Conservation (phyloP, 2,888 invertebrate genomes). For the Gonocerus acuteangulatus region DNA sequence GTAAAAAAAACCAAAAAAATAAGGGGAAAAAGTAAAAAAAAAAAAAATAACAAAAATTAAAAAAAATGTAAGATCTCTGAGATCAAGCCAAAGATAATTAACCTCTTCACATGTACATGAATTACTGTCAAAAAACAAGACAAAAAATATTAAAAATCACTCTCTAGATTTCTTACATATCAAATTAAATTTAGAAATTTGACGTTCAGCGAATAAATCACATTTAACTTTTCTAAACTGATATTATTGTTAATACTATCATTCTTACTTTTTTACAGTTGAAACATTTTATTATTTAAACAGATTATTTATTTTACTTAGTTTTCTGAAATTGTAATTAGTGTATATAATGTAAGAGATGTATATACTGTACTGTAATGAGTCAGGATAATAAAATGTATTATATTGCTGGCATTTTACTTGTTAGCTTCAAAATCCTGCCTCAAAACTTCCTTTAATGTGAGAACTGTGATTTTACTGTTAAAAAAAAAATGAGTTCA, state of each 20-base stretch:
- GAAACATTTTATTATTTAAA: conserved; percentile 16
- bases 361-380: conserved; percentile 18
- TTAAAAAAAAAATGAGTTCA: conserved; percentile 29
- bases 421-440: conserved; percentile 32
- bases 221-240: conserved; percentile 6
- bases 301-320: conserved; percentile 26
- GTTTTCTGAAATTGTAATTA: conserved; percentile 19
- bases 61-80: conserved; percentile 31
- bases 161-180: conserved; percentile 33
- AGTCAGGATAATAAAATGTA: conserved; percentile 26
- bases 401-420: conserved; percentile 17
- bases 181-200: conserved; percentile 23
- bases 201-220: conserved; percentile 4
- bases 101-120: conserved; percentile 16
- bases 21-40: background rate
- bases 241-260: conserved; percentile 9
- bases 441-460: conserved; percentile 34
- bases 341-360: conserved; percentile 23
- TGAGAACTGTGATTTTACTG: conserved; percentile 36
- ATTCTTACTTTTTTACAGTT: conserved; percentile 23
- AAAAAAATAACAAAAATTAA: conserved; percentile 20
- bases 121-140: background rate
- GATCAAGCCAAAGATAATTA: conserved; percentile 35
- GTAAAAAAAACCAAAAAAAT: conserved; percentile 26
- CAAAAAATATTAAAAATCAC: conserved; percentile 22